Conservation (phyloP, 2,797 vertebrate species). For the Pseudomugil gertrudae region DNA sequence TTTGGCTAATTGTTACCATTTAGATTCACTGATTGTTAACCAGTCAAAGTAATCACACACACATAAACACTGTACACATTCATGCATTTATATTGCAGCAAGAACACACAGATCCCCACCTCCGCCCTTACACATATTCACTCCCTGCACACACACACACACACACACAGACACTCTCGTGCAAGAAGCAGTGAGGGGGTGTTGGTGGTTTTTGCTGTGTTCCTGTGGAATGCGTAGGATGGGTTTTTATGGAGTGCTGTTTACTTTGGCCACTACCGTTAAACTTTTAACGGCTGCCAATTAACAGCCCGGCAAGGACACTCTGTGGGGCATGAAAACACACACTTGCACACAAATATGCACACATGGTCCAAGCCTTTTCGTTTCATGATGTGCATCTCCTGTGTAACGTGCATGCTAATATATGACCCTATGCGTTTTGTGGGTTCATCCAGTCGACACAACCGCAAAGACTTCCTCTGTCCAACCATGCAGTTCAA, state of each 20-base stretch:
- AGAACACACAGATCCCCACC: slow-evolving; percentile 40
- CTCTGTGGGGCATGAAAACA: slow-evolving; percentile 80
- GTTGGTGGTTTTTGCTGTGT: slow-evolving; percentile 74
- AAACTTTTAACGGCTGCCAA: slow-evolving; percentile 88
- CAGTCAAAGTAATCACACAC: slow-evolving; percentile 68
- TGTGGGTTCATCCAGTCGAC: slow-evolving; percentile 32
- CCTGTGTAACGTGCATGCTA: slow-evolving; percentile 15
- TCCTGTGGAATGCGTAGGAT: slow-evolving; percentile 82
- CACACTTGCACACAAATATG: slow-evolving; percentile 63
- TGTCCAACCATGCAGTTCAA: slow-evolving; percentile 75
- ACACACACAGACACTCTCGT: slow-evolving; percentile 49
- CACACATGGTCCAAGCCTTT: slow-evolving; percentile 52
- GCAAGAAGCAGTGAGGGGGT: slow-evolving; percentile 67
- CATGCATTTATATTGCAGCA: slow-evolving; percentile 53
- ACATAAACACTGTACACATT: slow-evolving; percentile 27
- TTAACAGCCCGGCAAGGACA: slow-evolving; percentile 84
- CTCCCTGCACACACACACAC: slow-evolving; percentile 22
- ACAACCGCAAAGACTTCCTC: slow-evolving; percentile 58
- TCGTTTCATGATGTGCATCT: slow-evolving; percentile 34
- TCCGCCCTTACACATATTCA: not conserved
- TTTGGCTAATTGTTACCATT: slow-evolving; percentile 85
- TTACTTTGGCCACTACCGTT: slow-evolving; percentile 86
- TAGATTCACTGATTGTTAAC: slow-evolving; percentile 84
- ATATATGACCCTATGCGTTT: slow-evolving; percentile 3
- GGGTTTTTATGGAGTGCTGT: slow-evolving; percentile 88